phyloP scores from a whole-genome alignment of 2,113 vertebrate species.

The Centrocercus urophasianus region DNA sequence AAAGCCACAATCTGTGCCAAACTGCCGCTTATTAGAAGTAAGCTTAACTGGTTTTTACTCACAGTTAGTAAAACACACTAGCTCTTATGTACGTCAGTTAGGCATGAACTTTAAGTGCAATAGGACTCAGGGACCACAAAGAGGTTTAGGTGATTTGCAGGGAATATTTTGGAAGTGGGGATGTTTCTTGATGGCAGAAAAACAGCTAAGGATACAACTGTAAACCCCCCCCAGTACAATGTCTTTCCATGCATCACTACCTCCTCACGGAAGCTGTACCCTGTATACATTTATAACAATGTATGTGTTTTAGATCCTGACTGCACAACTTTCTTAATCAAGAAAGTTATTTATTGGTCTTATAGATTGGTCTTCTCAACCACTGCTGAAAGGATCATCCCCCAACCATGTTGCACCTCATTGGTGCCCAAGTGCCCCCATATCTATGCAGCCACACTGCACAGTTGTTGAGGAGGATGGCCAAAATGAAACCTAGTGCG shows the following conservation, averaged over 20 bases:
- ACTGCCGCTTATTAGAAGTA: background rate
- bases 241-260: background rate
- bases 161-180: background rate
- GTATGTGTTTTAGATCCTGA: background rate
- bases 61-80: background rate
- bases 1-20: background rate
- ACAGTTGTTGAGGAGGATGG: background rate
- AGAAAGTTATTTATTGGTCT: background rate
- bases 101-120: background rate
- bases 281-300: background rate
- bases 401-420: background rate
- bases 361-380: background rate
- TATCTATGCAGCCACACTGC: rapidly evolving
- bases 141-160: background rate
- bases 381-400: background rate
- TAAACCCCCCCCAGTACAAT: rapidly evolving
- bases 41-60: background rate
- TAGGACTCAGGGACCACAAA: rapidly evolving
- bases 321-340: background rate
- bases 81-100: background rate
- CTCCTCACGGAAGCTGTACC: background rate
- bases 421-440: background rate
- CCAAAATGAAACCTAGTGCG: background rate
- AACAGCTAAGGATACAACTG: background rate
- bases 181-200: background rate